Evolutionary conservation across 92 coral and sea anemone genomes (phyloP).

Genomic region (Palythoa caribaeorum): DNA sequence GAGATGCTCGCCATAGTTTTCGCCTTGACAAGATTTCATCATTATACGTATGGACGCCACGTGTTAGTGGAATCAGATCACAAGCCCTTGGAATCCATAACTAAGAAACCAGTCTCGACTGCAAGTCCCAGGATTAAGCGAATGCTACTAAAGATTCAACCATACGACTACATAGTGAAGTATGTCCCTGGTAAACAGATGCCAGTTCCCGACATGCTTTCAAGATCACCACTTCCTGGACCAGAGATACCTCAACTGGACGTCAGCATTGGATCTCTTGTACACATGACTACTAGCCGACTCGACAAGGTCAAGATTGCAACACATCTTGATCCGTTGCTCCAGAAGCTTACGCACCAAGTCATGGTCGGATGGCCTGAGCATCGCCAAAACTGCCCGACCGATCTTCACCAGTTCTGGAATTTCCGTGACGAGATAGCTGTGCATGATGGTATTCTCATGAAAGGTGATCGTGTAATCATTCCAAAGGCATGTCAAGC

Average conservation of each 20-base stretch:
- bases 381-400: background rate
- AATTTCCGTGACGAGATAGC: conserved; percentile 13
- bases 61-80: conserved; percentile 30
- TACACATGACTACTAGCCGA: conserved; percentile 18
- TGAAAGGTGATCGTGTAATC: conserved; percentile 8
- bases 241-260: conserved; percentile 25
- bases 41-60: conserved; percentile 28
- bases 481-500: background rate
- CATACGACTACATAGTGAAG: conserved; percentile 29
- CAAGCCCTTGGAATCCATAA: conserved; percentile 31
- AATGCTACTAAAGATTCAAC: conserved; percentile 11
- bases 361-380: conserved; percentile 13
- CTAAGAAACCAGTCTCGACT: conserved; percentile 18
- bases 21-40: conserved; percentile 28
- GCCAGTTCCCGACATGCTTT: conserved; percentile 26
- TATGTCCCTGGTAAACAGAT: conserved; percentile 9
- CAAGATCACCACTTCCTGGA: conserved; percentile 4
- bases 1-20: conserved; percentile 30
- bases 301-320: conserved; percentile 2
- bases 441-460: background rate
- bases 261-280: conserved; percentile 15
- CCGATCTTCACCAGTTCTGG: conserved; percentile 10
- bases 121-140: conserved; percentile 13
- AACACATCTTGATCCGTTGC: conserved; percentile 1
- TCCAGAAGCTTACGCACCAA: conserved; percentile 5